phyloP scores from a whole-genome alignment of 2,113 vertebrate species.

The Dromaius novaehollandiae region DNA sequence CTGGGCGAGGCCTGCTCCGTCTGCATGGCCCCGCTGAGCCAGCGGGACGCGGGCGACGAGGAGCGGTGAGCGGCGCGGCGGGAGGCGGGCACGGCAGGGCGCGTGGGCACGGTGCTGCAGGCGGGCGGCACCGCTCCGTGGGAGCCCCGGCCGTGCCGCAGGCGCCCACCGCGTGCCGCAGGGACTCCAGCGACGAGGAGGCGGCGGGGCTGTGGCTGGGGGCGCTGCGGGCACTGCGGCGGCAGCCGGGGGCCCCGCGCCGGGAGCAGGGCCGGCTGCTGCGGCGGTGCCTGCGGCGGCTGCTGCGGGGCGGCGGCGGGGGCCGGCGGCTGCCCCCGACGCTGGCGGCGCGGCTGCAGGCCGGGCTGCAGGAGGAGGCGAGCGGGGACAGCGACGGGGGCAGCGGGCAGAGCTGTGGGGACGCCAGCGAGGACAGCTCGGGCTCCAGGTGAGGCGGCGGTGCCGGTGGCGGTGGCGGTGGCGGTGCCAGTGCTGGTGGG shows the following conservation, averaged over 20 bases:
- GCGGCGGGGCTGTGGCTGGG: constrained; percentile 46
- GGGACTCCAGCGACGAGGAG: constrained; percentile 87
- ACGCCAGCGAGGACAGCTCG: background rate
- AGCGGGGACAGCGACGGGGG: rapidly evolving
- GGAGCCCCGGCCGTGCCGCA: background rate
- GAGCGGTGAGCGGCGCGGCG: too few relatives aligned
- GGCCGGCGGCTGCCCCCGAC: background rate
- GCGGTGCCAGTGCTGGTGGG: too few relatives aligned
- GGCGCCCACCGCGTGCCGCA: background rate
- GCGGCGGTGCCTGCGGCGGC: background rate
- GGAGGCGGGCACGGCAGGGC: too few relatives aligned
- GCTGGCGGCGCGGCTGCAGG: background rate
- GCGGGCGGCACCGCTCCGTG: too few relatives aligned
- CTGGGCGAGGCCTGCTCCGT: constrained; percentile 75
- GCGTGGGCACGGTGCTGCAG: background rate
- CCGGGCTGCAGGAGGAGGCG: background rate
- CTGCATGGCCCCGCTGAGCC: constrained; percentile 75
- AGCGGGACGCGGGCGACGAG: constrained; percentile 64
- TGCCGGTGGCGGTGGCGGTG: background rate
- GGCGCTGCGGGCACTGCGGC: background rate
- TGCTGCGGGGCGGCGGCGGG: background rate
- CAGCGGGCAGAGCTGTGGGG: background rate
- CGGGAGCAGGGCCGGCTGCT: background rate
- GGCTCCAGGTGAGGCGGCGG: background rate
- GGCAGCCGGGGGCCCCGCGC: background rate